Percentiles rank a stretch among this genome's conserved stretches.
Conservation (phyloP, 2,113 vertebrate genomes). For the Leptobrachium ailaonicum region DNA sequence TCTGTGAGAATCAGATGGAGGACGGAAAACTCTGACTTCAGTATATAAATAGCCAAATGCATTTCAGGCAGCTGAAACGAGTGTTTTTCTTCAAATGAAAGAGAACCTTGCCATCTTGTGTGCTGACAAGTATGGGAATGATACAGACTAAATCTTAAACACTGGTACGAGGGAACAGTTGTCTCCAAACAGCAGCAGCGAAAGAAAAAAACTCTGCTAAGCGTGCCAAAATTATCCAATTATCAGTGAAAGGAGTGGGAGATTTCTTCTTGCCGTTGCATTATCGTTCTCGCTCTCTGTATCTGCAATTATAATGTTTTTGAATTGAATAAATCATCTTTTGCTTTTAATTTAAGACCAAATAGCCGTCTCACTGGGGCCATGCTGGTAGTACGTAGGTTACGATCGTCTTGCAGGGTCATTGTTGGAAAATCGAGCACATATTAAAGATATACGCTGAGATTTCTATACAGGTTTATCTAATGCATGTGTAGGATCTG, state of each 20-base stretch:
- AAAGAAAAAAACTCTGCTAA: neutral
- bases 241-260: constrained; percentile 1
- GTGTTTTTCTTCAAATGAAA: constrained; percentile 30
- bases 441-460: too few species aligned
- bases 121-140: constrained; percentile 34
- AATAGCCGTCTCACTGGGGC: too few species aligned
- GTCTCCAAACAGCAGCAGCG: neutral
- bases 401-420: too few species aligned
- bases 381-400: too few species aligned
- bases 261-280: neutral
- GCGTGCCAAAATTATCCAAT: constrained; percentile 7
- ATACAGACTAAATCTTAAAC: neutral
- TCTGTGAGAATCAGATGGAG: constrained; percentile 46
- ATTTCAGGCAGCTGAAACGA: constrained; percentile 27
- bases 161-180: neutral
- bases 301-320: too few species aligned
- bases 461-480: too few species aligned
- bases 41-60: constrained; percentile 49
- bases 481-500: too few species aligned
- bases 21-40: constrained; percentile 46
- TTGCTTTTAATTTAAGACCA: too few species aligned
- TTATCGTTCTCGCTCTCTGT: too few species aligned
- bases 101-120: constrained; percentile 42
- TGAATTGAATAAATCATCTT: too few species aligned
- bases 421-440: too few species aligned